A percentile compares a stretch with the other conserved stretches of the same genome.
Conservation (phyloP, 2,113 vertebrate species). For the Zosterops hypoxanthus region DNA sequence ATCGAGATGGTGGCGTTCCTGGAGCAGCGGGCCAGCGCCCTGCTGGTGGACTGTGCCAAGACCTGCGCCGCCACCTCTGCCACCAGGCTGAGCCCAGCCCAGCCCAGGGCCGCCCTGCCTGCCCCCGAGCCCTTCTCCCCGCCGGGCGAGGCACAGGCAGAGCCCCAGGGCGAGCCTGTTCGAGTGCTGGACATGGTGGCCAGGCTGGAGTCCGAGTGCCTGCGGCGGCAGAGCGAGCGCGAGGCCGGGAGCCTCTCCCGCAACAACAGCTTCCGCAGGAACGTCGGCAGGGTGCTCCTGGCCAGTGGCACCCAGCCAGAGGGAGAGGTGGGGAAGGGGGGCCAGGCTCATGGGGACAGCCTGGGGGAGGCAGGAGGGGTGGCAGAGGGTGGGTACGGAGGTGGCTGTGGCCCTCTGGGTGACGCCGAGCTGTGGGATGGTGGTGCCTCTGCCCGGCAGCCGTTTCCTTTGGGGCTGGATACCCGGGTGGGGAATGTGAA, state of each 20-base stretch:
- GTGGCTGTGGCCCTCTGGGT: not conserved
- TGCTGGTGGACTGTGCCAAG: constrained; percentile 78
- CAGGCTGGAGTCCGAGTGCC: constrained; percentile 88
- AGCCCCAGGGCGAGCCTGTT: constrained; percentile 79
- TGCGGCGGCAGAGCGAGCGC: constrained; percentile 76
- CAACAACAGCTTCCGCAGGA: constrained; percentile 87
- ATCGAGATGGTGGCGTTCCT: constrained; percentile 94
- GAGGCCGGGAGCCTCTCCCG: constrained; percentile 77
- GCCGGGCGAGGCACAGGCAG: constrained; percentile 8
- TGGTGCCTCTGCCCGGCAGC: not conserved
- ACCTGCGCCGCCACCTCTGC: constrained; percentile 25
- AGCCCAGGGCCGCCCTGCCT: constrained; percentile 40
- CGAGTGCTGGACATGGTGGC: constrained; percentile 94
- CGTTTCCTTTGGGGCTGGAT: constrained; percentile 34
- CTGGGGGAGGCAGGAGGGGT: not conserved
- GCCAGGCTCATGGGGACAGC: not conserved
- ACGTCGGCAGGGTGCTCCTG: constrained; percentile 85
- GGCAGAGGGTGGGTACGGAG: not conserved
- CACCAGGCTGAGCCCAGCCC: constrained; percentile 44
- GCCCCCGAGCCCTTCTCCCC: constrained; percentile 27
- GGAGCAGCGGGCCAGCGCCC: constrained; percentile 83
- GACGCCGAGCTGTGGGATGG: constrained; percentile 41
- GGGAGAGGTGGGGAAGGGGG: not conserved
- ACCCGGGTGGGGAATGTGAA: not conserved
- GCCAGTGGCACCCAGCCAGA: constrained; percentile 65